phyloP scores from a whole-genome alignment of 1,140 invertebrate genomes.

The Bombus fervidus region DNA sequence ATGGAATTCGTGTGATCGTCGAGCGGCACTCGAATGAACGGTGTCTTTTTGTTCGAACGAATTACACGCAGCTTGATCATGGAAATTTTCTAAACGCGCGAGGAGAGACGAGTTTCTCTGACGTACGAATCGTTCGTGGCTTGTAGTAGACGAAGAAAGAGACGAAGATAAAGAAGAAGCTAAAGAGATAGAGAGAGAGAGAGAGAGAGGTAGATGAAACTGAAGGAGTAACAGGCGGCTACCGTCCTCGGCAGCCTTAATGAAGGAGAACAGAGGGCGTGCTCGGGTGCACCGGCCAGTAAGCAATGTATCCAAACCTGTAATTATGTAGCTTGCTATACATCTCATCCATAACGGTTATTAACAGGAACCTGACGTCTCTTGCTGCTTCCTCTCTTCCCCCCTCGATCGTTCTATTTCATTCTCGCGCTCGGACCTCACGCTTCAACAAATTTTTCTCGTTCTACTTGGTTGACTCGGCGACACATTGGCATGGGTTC shows the following conservation, averaged over 20 bases:
- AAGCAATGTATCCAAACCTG: slow-evolving; percentile 80
- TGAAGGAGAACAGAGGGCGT: slow-evolving; percentile 81
- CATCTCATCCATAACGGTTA: slow-evolving; percentile 77
- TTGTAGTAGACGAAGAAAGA: slow-evolving; percentile 15
- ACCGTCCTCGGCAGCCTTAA: slow-evolving; percentile 78
- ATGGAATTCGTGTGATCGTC: slow-evolving; percentile 1
- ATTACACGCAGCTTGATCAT: neutral
- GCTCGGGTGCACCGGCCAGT: slow-evolving; percentile 78
- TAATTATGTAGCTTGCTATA: slow-evolving; percentile 79
- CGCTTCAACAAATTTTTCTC: slow-evolving; percentile 30
- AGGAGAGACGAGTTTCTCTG: slow-evolving; percentile 1
- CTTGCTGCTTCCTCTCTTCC: slow-evolving; percentile 24
- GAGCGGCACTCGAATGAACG: neutral
- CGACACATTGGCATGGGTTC: slow-evolving; percentile 45
- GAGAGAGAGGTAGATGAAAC: slow-evolving; percentile 49
- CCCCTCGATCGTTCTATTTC: neutral
- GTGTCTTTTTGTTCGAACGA: neutral
- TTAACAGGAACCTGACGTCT: slow-evolving; percentile 76
- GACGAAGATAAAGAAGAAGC: neutral
- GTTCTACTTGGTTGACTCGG: slow-evolving; percentile 49
- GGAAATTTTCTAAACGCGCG: slow-evolving; percentile 26
- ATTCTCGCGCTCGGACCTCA: neutral
- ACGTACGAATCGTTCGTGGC: slow-evolving; percentile 5
- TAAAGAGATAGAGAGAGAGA: neutral
- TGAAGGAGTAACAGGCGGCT: slow-evolving; percentile 77